Percentiles rank a stretch among this genome's conserved stretches.
Evolutionary conservation across 2,113 vertebrate genomes (phyloP).

Genomic region (Astur gentilis): DNA sequence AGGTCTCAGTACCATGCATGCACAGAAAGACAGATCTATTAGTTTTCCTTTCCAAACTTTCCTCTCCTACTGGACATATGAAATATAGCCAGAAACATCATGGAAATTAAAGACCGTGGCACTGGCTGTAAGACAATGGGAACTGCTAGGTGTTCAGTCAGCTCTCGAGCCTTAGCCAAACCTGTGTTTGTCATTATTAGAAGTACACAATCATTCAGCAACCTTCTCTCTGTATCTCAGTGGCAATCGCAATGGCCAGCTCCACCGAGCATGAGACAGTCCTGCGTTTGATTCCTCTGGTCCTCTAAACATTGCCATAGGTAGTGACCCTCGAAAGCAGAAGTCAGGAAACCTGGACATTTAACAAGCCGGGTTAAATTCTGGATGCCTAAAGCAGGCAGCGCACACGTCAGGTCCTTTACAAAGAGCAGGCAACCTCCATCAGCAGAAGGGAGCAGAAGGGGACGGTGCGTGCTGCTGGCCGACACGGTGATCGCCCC

Average conservation of each 20-base stretch:
- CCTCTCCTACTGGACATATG: not conserved
- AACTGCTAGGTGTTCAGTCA: not conserved
- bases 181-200: not conserved
- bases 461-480: not conserved
- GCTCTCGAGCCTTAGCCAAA: not conserved
- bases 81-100: not conserved
- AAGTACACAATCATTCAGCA: not conserved
- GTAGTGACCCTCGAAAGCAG: no score
- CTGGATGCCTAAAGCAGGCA: not conserved
- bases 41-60: not conserved
- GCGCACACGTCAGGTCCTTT: rapidly evolving
- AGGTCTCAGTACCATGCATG: not conserved
- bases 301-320: rapidly evolving
- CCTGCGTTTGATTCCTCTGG: not conserved
- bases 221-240: not conserved
- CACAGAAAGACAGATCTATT: not conserved
- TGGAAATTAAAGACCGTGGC: rapidly evolving
- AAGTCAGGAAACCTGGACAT: rapidly evolving
- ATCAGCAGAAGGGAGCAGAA: no score
- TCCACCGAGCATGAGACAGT: rapidly evolving
- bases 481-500: not conserved
- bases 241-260: rapidly evolving
- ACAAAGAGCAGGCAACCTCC: not conserved
- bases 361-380: not conserved
- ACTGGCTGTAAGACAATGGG: not conserved